Evolutionary conservation across 53 echinoderm and acorn worm species (phyloP).

Genomic region (Arbacia lixula): DNA sequence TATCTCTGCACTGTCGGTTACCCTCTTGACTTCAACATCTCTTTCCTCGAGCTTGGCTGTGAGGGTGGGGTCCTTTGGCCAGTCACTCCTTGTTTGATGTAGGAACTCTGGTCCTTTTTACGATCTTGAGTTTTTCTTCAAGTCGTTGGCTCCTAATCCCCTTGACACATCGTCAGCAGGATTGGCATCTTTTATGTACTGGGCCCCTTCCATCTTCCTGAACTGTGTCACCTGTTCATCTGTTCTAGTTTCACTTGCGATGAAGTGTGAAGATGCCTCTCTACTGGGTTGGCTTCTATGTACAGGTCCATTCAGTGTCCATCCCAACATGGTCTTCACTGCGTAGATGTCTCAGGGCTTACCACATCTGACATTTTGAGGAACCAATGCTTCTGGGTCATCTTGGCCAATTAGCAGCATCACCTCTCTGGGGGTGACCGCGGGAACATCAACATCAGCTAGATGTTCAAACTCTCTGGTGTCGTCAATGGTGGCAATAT

Average conservation of each 20-base stretch:
- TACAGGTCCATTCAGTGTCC: no score
- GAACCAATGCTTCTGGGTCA: slow-evolving; percentile 56
- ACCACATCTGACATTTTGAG: slow-evolving; percentile 58
- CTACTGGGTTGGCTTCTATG: no score
- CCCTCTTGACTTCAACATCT: background rate
- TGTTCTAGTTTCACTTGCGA: no score
- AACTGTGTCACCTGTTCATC: no score
- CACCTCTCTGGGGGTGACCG: slow-evolving; percentile 17
- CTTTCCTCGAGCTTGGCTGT: background rate
- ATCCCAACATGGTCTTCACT: slow-evolving; percentile 55
- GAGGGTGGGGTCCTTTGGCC: background rate
- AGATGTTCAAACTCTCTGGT: slow-evolving; percentile 38
- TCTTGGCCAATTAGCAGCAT: slow-evolving; percentile 68
- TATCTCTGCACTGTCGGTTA: background rate
- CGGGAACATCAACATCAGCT: slow-evolving; percentile 35
- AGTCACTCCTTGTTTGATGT: background rate
- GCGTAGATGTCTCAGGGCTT: slow-evolving; percentile 56
- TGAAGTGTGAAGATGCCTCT: no score
- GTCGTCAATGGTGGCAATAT: slow-evolving; percentile 13
- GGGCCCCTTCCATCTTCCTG: no score
- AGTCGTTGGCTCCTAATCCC: slow-evolving; percentile 2
- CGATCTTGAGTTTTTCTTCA: slow-evolving; percentile 22
- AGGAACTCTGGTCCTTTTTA: slow-evolving; percentile 36
- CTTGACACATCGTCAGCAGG: slow-evolving; percentile 49
- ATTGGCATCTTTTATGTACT: background rate